Conservation (phyloP, 2,113 vertebrate genomes). For the Chiloscyllium plagiosum region DNA sequence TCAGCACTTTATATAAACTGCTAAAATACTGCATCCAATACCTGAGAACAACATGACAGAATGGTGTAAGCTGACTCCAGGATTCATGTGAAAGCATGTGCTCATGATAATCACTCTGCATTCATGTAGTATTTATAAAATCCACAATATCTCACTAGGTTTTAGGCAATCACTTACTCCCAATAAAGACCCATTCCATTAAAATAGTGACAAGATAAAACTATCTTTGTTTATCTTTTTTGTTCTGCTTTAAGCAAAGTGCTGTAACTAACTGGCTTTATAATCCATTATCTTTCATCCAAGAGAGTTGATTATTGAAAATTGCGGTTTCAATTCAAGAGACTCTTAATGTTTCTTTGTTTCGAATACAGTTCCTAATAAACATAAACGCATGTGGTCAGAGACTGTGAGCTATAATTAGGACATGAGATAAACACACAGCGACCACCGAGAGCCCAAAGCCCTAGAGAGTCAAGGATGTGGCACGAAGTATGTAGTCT, state of each 20-base stretch:
- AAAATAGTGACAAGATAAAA: background rate
- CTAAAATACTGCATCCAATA: background rate
- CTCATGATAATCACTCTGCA: background rate
- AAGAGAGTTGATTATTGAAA: constrained; percentile 1
- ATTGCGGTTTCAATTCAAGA: background rate
- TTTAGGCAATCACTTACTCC: background rate
- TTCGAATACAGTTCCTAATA: background rate
- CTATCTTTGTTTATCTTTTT: background rate
- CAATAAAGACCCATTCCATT: background rate
- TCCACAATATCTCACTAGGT: background rate
- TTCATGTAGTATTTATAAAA: background rate
- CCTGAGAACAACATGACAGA: background rate
- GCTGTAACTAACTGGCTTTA: background rate
- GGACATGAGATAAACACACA: background rate
- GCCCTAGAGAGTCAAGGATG: background rate
- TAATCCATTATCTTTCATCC: background rate
- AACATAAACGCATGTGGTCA: background rate
- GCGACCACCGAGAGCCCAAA: background rate
- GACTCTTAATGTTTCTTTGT: background rate
- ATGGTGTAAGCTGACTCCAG: background rate
- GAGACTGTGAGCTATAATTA: background rate
- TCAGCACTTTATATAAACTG: background rate
- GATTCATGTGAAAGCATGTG: background rate
- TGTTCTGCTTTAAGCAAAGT: background rate
- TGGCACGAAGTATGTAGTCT: background rate